Conservation (phyloP, 2,888 invertebrate genomes). For the Metalampra italica region DNA sequence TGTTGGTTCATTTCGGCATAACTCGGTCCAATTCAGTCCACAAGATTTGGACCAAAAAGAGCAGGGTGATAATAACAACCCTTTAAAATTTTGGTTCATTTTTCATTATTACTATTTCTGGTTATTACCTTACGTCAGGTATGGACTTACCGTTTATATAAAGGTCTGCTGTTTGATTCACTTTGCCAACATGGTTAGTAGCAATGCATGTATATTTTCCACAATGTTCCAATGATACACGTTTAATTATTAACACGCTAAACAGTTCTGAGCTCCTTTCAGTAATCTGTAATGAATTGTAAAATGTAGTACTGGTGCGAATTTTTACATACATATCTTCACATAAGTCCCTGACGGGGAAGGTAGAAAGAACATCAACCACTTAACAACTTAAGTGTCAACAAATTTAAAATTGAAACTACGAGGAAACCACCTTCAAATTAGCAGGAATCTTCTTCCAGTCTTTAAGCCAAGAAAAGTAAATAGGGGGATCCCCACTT, state of each 20-base stretch:
- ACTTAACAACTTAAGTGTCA: too few species aligned
- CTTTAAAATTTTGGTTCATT: too few species aligned
- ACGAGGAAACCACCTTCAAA: conserved; percentile 78
- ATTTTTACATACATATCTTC: too few species aligned
- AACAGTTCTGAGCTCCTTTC: conserved; percentile 84
- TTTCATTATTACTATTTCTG: too few species aligned
- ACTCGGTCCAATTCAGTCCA: too few species aligned
- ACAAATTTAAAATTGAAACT: too few species aligned
- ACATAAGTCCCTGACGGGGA: too few species aligned
- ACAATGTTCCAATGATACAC: conserved; percentile 82
- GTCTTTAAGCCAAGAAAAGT: conserved; percentile 84
- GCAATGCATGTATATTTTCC: conserved; percentile 86
- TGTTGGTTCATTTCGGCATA: too few species aligned
- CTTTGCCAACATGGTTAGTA: conserved; percentile 84
- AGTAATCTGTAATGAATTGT: conserved; percentile 67
- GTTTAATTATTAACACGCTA: conserved; percentile 83
- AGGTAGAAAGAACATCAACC: too few species aligned
- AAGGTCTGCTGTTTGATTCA: conserved; percentile 83
- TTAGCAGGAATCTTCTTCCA: conserved; percentile 80
- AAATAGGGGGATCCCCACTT: conserved; percentile 83
- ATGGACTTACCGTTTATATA: conserved; percentile 86
- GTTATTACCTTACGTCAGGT: too few species aligned
- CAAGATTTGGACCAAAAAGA: too few species aligned
- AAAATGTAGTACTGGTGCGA: not conserved
- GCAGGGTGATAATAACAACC: too few species aligned